Percentiles rank a stretch among this genome's conserved stretches.
These are phyloP conservation scores for Oceanites oceanicus DNA, from an alignment of 2,113 vertebrate genomes.

Conservation along the genomic window DNA sequence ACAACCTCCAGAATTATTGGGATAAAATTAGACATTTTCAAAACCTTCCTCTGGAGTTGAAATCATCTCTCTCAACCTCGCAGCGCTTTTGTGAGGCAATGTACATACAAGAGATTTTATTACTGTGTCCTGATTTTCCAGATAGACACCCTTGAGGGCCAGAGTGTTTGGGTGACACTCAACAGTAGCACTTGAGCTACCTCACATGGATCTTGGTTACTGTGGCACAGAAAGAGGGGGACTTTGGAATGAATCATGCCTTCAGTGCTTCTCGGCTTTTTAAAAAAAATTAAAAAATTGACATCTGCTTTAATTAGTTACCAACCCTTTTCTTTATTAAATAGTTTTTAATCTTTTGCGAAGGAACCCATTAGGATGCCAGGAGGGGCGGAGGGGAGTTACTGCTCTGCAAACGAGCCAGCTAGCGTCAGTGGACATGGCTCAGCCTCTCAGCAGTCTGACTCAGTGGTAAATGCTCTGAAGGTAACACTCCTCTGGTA, in stretches of 20 bases:
- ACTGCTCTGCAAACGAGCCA: conserved; percentile 77
- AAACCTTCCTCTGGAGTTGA: not conserved
- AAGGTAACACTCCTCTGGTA: conserved; percentile 75
- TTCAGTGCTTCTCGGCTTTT: not conserved
- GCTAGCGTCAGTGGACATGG: conserved; percentile 78
- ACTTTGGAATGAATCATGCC: not conserved
- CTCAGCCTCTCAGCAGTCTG: conserved; percentile 79
- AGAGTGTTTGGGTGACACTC: not conserved
- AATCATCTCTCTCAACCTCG: not conserved
- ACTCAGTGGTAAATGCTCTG: conserved; percentile 83
- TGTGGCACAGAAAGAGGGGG: not conserved
- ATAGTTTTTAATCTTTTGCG: conserved; percentile 79
- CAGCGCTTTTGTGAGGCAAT: not conserved
- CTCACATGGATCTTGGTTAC: not conserved
- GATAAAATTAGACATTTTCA: not conserved
- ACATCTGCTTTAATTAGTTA: conserved; percentile 53
- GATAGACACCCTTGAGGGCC: not conserved
- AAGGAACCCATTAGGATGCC: conserved; percentile 80
- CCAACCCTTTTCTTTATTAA: conserved; percentile 74
- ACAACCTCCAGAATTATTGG: not conserved
- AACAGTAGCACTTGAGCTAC: not conserved
- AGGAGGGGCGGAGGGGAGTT: conserved; percentile 80
- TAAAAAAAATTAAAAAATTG: not conserved
- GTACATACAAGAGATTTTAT: not conserved
- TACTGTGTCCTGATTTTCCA: not conserved